Evolutionary conservation across 2,888 invertebrate species (phyloP).

Genomic region (Cantharis nigra): DNA sequence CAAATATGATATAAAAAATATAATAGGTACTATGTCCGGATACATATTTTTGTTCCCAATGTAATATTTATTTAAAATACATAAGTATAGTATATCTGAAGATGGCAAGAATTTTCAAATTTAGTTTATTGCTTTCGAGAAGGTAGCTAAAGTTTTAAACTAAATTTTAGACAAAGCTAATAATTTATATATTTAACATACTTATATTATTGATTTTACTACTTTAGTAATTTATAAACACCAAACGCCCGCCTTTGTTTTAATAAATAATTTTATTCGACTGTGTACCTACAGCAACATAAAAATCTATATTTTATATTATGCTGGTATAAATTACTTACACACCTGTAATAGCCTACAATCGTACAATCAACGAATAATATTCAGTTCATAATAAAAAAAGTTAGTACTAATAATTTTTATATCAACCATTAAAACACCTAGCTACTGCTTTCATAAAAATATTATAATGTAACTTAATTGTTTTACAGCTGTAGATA

Average conservation of each 20-base stretch:
- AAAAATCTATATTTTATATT: not conserved
- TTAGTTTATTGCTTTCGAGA: no score
- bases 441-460: not conserved
- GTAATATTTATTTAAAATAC: no score
- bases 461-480: not conserved
- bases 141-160: no score
- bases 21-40: no score
- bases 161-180: not conserved
- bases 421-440: not conserved
- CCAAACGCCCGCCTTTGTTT: not conserved
- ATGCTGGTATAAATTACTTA: not conserved
- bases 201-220: not conserved
- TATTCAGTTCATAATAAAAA: not conserved
- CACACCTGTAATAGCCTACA: not conserved
- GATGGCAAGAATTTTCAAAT: no score
- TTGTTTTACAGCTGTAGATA: not conserved
- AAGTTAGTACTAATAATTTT: not conserved
- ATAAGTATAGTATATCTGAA: no score
- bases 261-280: not conserved
- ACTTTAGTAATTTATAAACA: not conserved
- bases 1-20: not conserved
- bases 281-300: not conserved
- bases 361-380: not conserved
- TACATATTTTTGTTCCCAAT: no score
- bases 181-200: not conserved